Evolutionary conservation across 1,140 invertebrate genomes (phyloP).

Genomic region (Drosophila ambigua): DNA sequence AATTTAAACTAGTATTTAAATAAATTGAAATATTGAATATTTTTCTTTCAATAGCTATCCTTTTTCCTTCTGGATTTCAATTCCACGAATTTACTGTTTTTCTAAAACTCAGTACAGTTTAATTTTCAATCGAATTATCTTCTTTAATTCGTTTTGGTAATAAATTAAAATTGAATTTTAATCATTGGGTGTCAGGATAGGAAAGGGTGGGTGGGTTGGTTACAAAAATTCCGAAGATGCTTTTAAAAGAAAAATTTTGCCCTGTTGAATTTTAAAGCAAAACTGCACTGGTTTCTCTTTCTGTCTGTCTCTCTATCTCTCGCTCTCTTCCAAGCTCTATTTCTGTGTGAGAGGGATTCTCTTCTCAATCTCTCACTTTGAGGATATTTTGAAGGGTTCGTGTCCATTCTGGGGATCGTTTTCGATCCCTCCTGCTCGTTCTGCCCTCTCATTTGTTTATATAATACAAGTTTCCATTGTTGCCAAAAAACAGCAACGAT

Average conservation of each 20-base stretch:
- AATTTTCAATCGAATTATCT: conserved; percentile 43
- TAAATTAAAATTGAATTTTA: conserved; percentile 56
- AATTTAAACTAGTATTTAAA: conserved; percentile 72
- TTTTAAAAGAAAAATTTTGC: conserved; percentile 62
- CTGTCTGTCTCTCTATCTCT: conserved; percentile 21
- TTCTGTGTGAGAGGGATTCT: too few relatives aligned
- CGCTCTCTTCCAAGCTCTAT: conserved; percentile 5
- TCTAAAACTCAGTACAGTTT: conserved; percentile 57
- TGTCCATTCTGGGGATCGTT: background rate
- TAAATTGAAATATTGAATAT: conserved; percentile 53
- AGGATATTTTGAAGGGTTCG: too few relatives aligned
- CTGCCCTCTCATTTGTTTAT: conserved; percentile 32
- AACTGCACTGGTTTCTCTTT: conserved; percentile 69
- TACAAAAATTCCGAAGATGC: conserved; percentile 67
- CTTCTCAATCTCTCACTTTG: conserved; percentile 5
- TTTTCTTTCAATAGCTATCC: too few relatives aligned
- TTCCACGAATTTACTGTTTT: conserved; percentile 34
- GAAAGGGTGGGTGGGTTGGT: background rate
- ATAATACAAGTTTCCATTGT: conserved; percentile 72
- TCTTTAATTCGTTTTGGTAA: conserved; percentile 22
- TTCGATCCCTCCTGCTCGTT: conserved; percentile 6
- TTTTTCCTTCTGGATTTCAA: background rate
- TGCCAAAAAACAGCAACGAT: conserved; percentile 35
- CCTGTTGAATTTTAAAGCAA: conserved; percentile 70
- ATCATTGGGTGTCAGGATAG: background rate